phyloP scores from a whole-genome alignment of 2,888 invertebrate species.

The Belgica antarctica region DNA sequence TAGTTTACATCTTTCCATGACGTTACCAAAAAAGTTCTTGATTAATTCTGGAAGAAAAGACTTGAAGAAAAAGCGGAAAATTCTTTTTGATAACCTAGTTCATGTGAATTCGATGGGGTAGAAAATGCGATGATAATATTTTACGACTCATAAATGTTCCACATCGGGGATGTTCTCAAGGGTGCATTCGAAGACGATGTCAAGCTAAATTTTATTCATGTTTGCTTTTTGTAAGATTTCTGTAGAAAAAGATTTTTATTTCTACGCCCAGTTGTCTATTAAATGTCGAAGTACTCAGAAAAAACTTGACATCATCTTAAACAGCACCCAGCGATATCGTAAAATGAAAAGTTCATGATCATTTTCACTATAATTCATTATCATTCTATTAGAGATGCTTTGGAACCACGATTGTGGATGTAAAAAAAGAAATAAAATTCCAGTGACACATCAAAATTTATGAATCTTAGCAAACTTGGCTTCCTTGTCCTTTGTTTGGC shows the following conservation, averaged over 20 bases:
- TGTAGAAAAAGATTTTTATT: too few species aligned
- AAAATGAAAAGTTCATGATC: constrained; percentile 12
- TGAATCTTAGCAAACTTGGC: too few species aligned
- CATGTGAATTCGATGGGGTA: constrained; percentile 21
- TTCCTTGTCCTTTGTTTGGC: too few species aligned
- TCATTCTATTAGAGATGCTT: neutral
- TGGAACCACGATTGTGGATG: neutral
- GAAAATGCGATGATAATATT: constrained; percentile 26
- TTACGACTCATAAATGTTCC: constrained; percentile 14
- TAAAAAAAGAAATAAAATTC: neutral
- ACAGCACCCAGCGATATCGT: too few species aligned
- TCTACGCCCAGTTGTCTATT: too few species aligned
- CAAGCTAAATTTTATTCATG: too few species aligned
- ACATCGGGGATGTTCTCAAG: neutral
- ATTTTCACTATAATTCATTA: constrained; percentile 20
- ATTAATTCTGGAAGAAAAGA: constrained; percentile 16
- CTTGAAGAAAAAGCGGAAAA: constrained; percentile 13
- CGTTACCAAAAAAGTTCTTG: constrained; percentile 16
- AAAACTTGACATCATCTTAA: too few species aligned
- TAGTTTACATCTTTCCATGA: too few species aligned
- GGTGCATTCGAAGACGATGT: too few species aligned
- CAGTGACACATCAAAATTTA: neutral
- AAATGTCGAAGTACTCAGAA: too few species aligned
- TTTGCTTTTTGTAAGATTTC: too few species aligned
- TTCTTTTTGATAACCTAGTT: constrained; percentile 21